These are phyloP conservation scores for cattle (Bos taurus) DNA, from an alignment of 2,113 vertebrate species.

Conservation along the genomic window ARS-UCD2.0 NC_037342.1:64646501-64647000, in stretches of 20 bases:
- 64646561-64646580: conserved; percentile 49
- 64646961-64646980: background rate
- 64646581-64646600: conserved; percentile 69
- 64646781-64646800: background rate
- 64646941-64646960: background rate
- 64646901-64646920: background rate
- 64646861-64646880: background rate
- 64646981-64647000: background rate
- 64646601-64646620: conserved; percentile 57
- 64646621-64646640: conserved; percentile 41
- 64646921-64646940: background rate
- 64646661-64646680: conserved; percentile 56
- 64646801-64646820: background rate
- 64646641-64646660: conserved; percentile 48
- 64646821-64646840: background rate
- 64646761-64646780: background rate
- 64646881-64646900: background rate
- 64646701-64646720: background rate
- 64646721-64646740: background rate
- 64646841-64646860: background rate
- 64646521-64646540: conserved; percentile 51
- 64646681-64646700: conserved; percentile 44
- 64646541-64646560: conserved; percentile 63
- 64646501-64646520: conserved; percentile 53
- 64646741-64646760: background rate